Base-by-base conservation (phyloP, 2,797 vertebrate genomes). In the Gorsachius magnificus region DNA sequence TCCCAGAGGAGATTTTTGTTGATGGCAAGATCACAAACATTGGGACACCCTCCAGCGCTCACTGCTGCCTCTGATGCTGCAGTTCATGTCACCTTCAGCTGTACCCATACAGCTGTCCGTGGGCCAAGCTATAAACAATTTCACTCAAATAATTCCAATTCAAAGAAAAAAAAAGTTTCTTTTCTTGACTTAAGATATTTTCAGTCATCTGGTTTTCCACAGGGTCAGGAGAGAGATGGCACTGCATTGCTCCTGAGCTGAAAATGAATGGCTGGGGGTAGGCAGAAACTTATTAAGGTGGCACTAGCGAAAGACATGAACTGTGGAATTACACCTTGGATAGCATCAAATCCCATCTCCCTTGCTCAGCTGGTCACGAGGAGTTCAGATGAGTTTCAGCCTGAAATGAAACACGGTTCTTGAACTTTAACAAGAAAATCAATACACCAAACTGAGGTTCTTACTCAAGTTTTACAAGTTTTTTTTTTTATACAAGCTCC, bases 291-390 rank as follows among this genome's bases (percentile, higher is more conserved):
- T 90, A 95, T 89, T 89, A 85, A 83, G 50, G 45, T 61, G 68
- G 60, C n/a, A 60, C 68, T 28, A 78, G 75, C n/a, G 35, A 46
- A 90, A 94, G 87, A 68, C 68, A 83, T 38, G 89, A 95, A 85
- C 87, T 96, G 95, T 90, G 90, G 93, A 92, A 94, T 95, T 94
- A 80, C 68, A 85, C 71, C 83, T 83, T 46, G 89, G 95, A 95
- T 60, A 94, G 77, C 76, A 94, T 84, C 91, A 86, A 92, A 95
- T 91, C 85, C 68, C 87, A 96, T 91, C 88, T 95, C 90, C 91
- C 90, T 57, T 77, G 91, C 95, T 90, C 86, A 89, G 95, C 93
- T 94, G 94, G 90, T 93, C 93, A 85, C 9, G 43, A 89, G 88
- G 75, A 90, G 86, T 2, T 16, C 81, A 94, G 92, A 89, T 84